phyloP scores from a whole-genome alignment of 1,140 invertebrate species.

The Hydropsyche tenuis region DNA sequence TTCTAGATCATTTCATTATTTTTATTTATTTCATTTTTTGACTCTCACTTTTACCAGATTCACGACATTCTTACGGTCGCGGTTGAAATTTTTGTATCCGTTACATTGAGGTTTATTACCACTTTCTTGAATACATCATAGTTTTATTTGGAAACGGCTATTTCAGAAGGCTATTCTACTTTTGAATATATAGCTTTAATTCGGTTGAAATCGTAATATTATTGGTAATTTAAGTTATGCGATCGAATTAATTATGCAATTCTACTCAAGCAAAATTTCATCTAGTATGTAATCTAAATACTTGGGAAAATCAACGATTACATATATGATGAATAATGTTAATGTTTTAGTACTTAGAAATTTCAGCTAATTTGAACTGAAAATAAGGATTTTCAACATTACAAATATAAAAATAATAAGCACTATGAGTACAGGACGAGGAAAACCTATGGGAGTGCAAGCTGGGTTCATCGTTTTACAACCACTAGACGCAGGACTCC shows the following conservation, averaged over 20 bases:
- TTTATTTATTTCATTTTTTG: background rate
- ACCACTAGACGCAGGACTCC: conserved; percentile 43
- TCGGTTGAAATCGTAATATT: too few species aligned
- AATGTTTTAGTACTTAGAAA: background rate
- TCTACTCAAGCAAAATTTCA: too few species aligned
- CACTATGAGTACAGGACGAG: conserved; percentile 33
- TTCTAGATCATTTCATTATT: background rate
- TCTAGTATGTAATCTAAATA: too few species aligned
- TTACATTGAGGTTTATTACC: conserved; percentile 5
- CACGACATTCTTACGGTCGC: conserved; percentile 9
- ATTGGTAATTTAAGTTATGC: too few species aligned
- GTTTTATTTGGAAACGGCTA: too few species aligned
- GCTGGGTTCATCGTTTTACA: conserved; percentile 47
- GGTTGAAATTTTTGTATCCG: background rate
- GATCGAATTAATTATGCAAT: too few species aligned
- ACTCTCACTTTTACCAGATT: conserved; percentile 23
- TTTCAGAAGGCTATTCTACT: too few species aligned
- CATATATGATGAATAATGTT: too few species aligned
- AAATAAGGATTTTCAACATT: conserved; percentile 4
- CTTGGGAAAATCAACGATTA: too few species aligned
- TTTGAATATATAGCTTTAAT: too few species aligned
- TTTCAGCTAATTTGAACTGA: background rate
- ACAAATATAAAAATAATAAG: background rate
- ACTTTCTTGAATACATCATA: conserved; percentile 12
- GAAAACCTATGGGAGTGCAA: conserved; percentile 37